Conservation (phyloP, 2,888 invertebrate genomes). For the Ophonus ardosiacus region DNA sequence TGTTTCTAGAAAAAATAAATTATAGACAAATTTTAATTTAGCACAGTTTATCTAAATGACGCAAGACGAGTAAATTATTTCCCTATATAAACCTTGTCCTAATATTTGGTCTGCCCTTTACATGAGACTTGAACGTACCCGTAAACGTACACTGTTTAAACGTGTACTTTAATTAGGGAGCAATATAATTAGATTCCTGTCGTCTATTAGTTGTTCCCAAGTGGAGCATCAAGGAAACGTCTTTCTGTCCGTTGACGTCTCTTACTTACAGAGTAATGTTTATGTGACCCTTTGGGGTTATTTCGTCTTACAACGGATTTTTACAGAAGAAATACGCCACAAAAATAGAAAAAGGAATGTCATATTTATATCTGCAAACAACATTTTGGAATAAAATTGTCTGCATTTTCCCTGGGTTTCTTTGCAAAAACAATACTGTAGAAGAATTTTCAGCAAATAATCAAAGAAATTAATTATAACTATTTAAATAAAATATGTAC, state of each 20-base stretch:
- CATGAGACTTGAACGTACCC: background rate
- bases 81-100: background rate
- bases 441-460: background rate
- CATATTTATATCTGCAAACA: background rate
- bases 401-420: background rate
- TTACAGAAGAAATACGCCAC: background rate
- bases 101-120: background rate
- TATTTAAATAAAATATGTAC: too few species aligned
- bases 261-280: background rate
- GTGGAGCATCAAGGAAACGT: background rate
- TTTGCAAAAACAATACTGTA: background rate
- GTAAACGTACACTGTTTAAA: background rate
- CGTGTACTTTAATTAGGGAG: background rate
- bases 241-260: background rate
- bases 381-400: background rate
- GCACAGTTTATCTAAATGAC: too few species aligned
- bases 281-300: background rate
- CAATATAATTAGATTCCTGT: background rate
- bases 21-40: too few species aligned
- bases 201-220: background rate
- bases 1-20: too few species aligned
- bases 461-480: too few species aligned
- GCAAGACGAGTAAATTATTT: too few species aligned
- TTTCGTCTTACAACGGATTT: background rate
- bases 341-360: background rate